Base-by-base conservation (phyloP, 2,113 vertebrate species). In the Calyptommatus sinebrachiatus region DNA sequence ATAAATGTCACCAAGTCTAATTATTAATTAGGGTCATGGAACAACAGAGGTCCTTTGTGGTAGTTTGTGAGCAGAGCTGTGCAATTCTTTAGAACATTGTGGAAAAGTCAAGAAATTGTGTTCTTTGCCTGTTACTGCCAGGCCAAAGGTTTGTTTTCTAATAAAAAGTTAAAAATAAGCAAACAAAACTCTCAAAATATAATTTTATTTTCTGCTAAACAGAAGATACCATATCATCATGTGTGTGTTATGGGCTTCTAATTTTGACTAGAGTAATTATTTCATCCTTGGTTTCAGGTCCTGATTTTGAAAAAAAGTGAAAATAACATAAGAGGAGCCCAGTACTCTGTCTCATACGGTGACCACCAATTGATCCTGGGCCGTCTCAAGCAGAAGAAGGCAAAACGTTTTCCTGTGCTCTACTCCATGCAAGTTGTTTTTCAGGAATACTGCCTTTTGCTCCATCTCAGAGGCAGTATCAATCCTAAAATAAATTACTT, bases 1-100 rank as follows among this genome's bases (percentile, higher is more conserved):
- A 97, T 97, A 98, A 98, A 98, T 97, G 97, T 98, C 97, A 95
- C 89, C 46, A 77, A 88, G 93, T 90, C 88, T 95, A 85, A 96
- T 57, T 97, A 97, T 98, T 98, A 97, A 98, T 98, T 96, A 97
- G 96, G 92, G 95, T 92, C 93, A 91, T 82, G 68, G 94, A 96
- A 96, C 96, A 95, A 95, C 94, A 96, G 94, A 91, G 96, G 96
- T 97, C 94, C 86, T 94, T 94, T 93, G 92, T 94, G 94, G 92
- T 14, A 81, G 93, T 94, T 95, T 95, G 90, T 93, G 86, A 94
- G 92, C 92, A 81, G 11, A 87, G 86, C 87, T 89, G 87, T 91
- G 93, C 88, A 89, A 89, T 92, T 89, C 93, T 93, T 95, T 93
- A 77, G 93, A 80, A 69, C 87, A 82, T 78, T 12, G 83, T 88